Evolutionary conservation across 2,113 vertebrate genomes (phyloP), one percentile per base, ranked within the genome.

Genomic region (Rhombomys opimus): DNA sequence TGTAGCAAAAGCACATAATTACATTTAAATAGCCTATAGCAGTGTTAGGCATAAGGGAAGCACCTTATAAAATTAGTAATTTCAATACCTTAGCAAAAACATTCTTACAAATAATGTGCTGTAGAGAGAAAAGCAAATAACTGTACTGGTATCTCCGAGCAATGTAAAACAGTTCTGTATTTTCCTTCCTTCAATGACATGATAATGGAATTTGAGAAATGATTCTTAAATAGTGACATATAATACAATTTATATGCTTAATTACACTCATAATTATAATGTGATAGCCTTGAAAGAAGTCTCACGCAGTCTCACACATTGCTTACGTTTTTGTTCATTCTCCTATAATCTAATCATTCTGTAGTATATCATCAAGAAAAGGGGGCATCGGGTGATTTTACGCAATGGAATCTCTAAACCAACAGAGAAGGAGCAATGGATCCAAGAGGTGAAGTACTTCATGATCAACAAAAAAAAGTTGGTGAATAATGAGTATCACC

Each of bases 11-110:
- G 20, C 22, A 57, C 61, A 61, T 73, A 6, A 52, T 23, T 91
- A 50, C 85, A 15, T 73, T 92, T 52, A 76, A 6, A 14, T 4
- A 87, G 9, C 32, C 50, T 6, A 38, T 22, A 73, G 32, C 75
- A 89, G 6, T 20, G 9, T 11, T 57, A 68, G 54, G 13, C 70
- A 94, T 4, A 52, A 0, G 20, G 14, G 25, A 91, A 23, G 0
- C 25, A 89, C 23, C 73, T 8, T 25, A 23, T 61, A 41, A 7
- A 70, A 7, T 8, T 76, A 81, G 72, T 88, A 93, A 41, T 25
- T 81, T 93, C 61, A 63, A 92, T 81, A 72, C 7, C 14, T 90
- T 67, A 82, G 3, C 52, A 75, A 97, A 93, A 23, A 73, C 72
- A 50, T 38, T 90, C 61, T 70, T 91, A 25, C 1, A 14, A 88